Evolutionary conservation across 1,140 invertebrate genomes (phyloP).

Genomic region (Zaprionus inermis): DNA sequence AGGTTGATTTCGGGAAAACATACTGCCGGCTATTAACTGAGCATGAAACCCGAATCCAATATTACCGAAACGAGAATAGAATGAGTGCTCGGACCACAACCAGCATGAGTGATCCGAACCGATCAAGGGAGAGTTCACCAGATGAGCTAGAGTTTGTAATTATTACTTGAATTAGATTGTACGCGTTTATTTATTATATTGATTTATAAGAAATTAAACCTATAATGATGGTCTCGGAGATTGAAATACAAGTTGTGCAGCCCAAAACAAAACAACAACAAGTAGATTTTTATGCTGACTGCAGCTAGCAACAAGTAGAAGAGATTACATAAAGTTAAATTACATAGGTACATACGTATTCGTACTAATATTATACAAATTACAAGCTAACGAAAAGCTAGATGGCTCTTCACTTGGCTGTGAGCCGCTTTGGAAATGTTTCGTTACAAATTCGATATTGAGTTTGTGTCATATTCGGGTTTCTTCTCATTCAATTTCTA

Average conservation of each 20-base stretch:
- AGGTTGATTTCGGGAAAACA: no score
- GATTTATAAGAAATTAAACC: slow-evolving; percentile 16
- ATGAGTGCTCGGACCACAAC: no score
- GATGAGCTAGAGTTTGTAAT: no score
- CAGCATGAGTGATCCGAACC: no score
- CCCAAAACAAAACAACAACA: slow-evolving; percentile 18
- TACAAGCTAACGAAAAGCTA: slow-evolving; percentile 45
- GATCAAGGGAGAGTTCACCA: no score
- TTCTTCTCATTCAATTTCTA: slow-evolving; percentile 39
- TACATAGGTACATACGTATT: slow-evolving; percentile 42
- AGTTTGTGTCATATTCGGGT: slow-evolving; percentile 24
- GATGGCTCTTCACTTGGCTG: slow-evolving; percentile 43
- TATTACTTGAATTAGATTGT: not conserved
- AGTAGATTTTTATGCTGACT: slow-evolving; percentile 12
- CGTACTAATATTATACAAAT: slow-evolving; percentile 42
- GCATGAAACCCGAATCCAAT: no score
- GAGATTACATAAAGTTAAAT: slow-evolving; percentile 33
- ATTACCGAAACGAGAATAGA: no score
- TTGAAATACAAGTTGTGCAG: slow-evolving; percentile 16
- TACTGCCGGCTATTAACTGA: no score
- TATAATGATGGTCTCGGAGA: slow-evolving; percentile 5
- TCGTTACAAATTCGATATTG: slow-evolving; percentile 43
- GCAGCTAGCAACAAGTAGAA: slow-evolving; percentile 3
- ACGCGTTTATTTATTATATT: slow-evolving; percentile 23
- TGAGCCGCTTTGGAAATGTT: slow-evolving; percentile 52